Percentiles rank a stretch among this genome's conserved stretches.
Evolutionary conservation across 1,140 invertebrate species (phyloP).

Genomic region (Harpegnathos saltator): DNA sequence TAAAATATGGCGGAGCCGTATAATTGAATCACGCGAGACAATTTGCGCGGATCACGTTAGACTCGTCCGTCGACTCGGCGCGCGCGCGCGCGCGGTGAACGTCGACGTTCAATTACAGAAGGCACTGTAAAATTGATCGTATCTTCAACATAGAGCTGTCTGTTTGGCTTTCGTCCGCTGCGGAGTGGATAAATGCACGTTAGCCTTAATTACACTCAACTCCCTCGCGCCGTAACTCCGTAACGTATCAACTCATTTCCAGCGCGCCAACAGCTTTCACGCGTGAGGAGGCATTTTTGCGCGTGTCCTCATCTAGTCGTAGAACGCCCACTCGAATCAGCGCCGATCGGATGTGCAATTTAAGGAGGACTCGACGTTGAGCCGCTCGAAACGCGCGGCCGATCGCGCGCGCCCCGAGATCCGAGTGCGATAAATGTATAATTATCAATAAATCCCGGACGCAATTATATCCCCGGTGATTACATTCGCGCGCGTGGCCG

Average conservation of each 20-base stretch:
- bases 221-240: no score
- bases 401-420: not conserved
- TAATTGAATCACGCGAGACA: slow-evolving; percentile 41
- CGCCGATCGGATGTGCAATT: not conserved
- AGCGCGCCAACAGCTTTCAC: slow-evolving; percentile 17
- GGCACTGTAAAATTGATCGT: slow-evolving; percentile 44
- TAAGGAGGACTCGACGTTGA: not conserved
- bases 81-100: slow-evolving; percentile 28
- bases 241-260: slow-evolving; percentile 20
- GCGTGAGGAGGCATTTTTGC: slow-evolving; percentile 1
- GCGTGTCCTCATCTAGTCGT: not conserved
- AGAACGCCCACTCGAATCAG: not conserved
- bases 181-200: slow-evolving; percentile 38
- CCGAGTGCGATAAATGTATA: not conserved
- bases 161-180: slow-evolving; percentile 29
- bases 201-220: slow-evolving; percentile 34
- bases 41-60: slow-evolving; percentile 11
- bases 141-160: slow-evolving; percentile 16
- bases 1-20: not conserved
- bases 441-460: slow-evolving; percentile 8
- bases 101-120: slow-evolving; percentile 12
- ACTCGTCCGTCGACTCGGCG: slow-evolving; percentile 23
- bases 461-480: not conserved
- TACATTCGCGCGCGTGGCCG: not conserved
- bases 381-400: not conserved